phyloP scores from a whole-genome alignment of 2,113 vertebrate genomes.

The Actinemys pallida region DNA sequence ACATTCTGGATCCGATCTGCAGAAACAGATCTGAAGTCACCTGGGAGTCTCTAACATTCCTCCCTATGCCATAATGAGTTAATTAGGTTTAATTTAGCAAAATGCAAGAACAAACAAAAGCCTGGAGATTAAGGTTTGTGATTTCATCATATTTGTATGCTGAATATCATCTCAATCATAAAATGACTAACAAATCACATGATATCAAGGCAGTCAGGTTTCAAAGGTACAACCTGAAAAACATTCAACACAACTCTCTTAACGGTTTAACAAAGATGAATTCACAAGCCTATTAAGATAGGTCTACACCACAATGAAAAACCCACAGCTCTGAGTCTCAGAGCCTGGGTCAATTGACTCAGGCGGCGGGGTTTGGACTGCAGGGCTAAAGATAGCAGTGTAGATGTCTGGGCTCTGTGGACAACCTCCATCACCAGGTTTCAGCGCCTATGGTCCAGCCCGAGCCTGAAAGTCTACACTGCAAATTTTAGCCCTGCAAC shows the following conservation, averaged over 20 bases:
- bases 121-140: neutral
- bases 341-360: too few relatives aligned
- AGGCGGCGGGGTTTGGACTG: too few relatives aligned
- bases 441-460: too few relatives aligned
- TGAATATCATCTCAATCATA: conserved; percentile 8
- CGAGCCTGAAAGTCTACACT: too few relatives aligned
- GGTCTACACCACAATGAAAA: neutral
- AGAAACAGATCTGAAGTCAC: neutral
- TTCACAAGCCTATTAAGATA: neutral
- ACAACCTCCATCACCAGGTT: too few relatives aligned
- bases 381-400: too few relatives aligned
- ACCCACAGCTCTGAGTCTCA: neutral
- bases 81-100: conserved; percentile 20
- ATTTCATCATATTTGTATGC: conserved; percentile 39
- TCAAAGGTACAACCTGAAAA: conserved; percentile 23
- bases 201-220: conserved; percentile 21
- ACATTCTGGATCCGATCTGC: neutral
- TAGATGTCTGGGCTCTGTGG: too few relatives aligned
- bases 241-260: neutral
- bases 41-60: neutral
- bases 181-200: conserved; percentile 24
- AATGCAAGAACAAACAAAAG: conserved; percentile 45
- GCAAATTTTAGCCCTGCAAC: too few relatives aligned
- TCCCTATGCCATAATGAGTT: neutral
- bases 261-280: neutral